Base-by-base conservation (phyloP, 1,140 invertebrate genomes). In the Halyomorpha halys region DNA sequence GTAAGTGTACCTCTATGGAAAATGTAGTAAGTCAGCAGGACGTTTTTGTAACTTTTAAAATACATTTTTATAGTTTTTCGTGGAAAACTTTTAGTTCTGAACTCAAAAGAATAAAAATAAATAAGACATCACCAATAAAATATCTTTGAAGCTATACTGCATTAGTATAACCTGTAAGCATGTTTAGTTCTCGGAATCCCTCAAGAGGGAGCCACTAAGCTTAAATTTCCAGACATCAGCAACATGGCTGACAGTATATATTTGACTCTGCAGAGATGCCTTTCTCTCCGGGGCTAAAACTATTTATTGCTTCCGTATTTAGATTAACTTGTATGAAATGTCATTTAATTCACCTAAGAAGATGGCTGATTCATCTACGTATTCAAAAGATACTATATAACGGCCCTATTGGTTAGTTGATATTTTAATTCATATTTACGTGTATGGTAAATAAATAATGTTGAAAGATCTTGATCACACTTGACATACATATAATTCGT, bases 241-340 rank as follows among this genome's bases (percentile, higher is more conserved):
- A 86, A 83, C 81, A 86, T 87, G 84, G 85, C 85, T 86, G 85
- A 85, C 86, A 89, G 86, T 89, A 88, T 89, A 88, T 85, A 89
- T 87, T 84, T 87, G 84, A 85, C 81, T 78, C 78, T 83, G 81
- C 79, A 77, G 84, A 78, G 79, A 86, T 86, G 85, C 81, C 82
- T 83, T 86, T 83, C 86, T 85, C 85, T 83, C 83, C 81, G 77
- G 77, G 75, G 78, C 76, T 75, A 23, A 18, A 49, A 19, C 47
- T 19, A 18, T 23, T 23, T 23, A 23, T 23, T 56, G 23, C 53
- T 19, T 16, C 14, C 23, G 18, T 15, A 15, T 25, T 9, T 56
- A 56, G 18, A 23, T 25, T 56, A 23, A 4, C 14, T 2, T 65
- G 44, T 49, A 65, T 59, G 56, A 65, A 60, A 60, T 59, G 56